A percentile compares a stretch with the other conserved stretches of the same genome.
Conservation (phyloP, 2,888 invertebrate genomes). For the Exephanes ischioxanthus region DNA sequence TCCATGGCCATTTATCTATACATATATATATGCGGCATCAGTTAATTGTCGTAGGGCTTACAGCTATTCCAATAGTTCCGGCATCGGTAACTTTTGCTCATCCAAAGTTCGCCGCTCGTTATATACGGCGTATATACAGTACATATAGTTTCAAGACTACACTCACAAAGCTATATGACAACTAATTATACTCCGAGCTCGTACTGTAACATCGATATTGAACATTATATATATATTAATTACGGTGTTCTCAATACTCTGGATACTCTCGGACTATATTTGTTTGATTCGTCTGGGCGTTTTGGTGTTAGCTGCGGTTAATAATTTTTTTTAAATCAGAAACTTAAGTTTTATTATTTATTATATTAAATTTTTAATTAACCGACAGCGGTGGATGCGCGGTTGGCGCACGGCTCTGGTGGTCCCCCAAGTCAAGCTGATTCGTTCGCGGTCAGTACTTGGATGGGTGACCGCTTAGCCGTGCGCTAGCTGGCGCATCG, state of each 20-base stretch:
- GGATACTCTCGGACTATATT: slow-evolving; percentile 11
- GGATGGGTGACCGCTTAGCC: too few species aligned
- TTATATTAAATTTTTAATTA: neutral
- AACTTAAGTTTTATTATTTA: neutral
- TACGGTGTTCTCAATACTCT: slow-evolving; percentile 14
- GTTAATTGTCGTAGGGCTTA: slow-evolving; percentile 62
- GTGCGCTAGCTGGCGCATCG: too few species aligned
- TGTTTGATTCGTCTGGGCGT: neutral
- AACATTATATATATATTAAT: slow-evolving; percentile 46
- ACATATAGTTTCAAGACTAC: slow-evolving; percentile 38
- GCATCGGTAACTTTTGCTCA: slow-evolving; percentile 50
- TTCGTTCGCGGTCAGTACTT: too few species aligned
- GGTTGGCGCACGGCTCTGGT: too few species aligned
- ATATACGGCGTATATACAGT: slow-evolving; percentile 30
- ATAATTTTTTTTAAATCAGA: neutral
- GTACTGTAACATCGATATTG: neutral
- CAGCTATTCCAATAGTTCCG: slow-evolving; percentile 62
- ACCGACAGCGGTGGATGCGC: too few species aligned
- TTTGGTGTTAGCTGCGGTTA: neutral
- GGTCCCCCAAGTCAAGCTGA: too few species aligned
- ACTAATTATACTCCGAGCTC: slow-evolving; percentile 40
- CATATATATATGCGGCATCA: slow-evolving; percentile 34
- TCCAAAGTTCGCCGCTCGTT: slow-evolving; percentile 45
- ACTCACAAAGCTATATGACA: slow-evolving; percentile 40
- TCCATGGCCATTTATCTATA: neutral